Conservation (phyloP, 2,888 invertebrate genomes). For the Dynastes hyllus region DNA sequence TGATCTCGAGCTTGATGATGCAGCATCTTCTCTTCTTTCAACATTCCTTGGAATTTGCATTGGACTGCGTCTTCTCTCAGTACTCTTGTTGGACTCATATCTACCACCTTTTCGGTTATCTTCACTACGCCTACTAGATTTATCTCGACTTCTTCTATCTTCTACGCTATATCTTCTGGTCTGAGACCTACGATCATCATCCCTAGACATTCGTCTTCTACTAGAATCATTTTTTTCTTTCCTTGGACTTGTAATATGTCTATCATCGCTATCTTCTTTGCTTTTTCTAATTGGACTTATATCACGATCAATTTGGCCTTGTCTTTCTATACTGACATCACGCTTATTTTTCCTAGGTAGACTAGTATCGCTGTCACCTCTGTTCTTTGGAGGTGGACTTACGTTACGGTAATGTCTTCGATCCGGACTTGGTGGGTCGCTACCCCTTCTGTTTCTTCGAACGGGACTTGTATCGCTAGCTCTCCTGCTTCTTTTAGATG, state of each 20-base stretch:
- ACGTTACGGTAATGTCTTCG: neutral
- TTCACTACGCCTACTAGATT: too few species aligned
- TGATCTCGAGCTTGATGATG: too few species aligned
- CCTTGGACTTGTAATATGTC: conserved; percentile 55
- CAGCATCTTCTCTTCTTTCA: too few species aligned
- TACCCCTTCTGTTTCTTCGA: conserved; percentile 42
- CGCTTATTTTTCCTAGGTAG: conserved; percentile 41
- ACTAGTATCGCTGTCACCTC: conserved; percentile 40
- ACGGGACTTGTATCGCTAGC: conserved; percentile 37
- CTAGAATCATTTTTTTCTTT: conserved; percentile 24
- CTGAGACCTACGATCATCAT: too few species aligned
- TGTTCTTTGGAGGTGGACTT: conserved; percentile 14
- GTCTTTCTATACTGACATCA: neutral
- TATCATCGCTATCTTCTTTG: conserved; percentile 60
- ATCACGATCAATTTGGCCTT: conserved; percentile 30
- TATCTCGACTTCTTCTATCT: too few species aligned
- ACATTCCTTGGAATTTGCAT: too few species aligned
- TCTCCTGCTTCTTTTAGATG: conserved; percentile 54
- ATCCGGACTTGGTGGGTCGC: conserved; percentile 54
- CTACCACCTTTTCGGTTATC: too few species aligned
- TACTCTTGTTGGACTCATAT: too few species aligned
- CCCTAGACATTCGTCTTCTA: neutral
- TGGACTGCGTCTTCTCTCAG: too few species aligned
- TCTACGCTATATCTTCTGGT: too few species aligned
- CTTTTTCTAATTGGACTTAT: conserved; percentile 54